Percentiles rank a stretch among this genome's conserved stretches.
Conservation (phyloP, 2,113 vertebrate genomes). For the Ophiodon elongatus region DNA sequence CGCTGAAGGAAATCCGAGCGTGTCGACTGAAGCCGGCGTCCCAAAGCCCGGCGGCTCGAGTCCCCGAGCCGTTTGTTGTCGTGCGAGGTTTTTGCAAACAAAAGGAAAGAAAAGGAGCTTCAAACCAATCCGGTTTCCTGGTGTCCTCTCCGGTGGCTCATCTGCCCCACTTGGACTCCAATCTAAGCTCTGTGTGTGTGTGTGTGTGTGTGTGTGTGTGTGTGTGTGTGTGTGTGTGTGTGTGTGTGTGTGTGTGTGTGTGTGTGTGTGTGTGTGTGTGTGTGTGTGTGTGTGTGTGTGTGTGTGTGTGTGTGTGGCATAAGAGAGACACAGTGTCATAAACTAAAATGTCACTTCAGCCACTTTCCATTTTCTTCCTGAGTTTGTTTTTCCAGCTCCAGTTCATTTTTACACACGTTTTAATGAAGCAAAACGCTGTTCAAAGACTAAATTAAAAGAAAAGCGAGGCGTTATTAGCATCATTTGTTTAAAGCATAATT, state of each 20-base stretch:
- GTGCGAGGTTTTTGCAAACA: slow-evolving; percentile 16
- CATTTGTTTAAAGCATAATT: too few relatives aligned
- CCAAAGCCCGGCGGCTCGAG: neutral
- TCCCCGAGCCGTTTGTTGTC: neutral
- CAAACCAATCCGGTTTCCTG: neutral
- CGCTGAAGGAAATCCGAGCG: neutral
- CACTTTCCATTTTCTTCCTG: neutral
- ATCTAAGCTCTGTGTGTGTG: too few relatives aligned
- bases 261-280: too few relatives aligned
- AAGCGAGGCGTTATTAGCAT: neutral
- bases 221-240: too few relatives aligned
- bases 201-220: too few relatives aligned
- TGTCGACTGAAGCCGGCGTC: neutral
- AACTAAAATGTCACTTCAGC: too few relatives aligned
- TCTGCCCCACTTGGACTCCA: slow-evolving; percentile 6
- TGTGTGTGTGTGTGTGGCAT: too few relatives aligned
- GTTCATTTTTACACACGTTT: neutral
- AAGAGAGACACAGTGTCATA: neutral
- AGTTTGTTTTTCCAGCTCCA: neutral
- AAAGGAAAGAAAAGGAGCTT: slow-evolving; percentile 17
- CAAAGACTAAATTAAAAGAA: neutral
- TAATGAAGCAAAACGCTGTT: neutral
- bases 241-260: too few relatives aligned
- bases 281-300: too few relatives aligned
- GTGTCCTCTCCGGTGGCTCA: slow-evolving; percentile 11